Conservation (phyloP, 2,888 invertebrate species). For the Athalia circularis region DNA sequence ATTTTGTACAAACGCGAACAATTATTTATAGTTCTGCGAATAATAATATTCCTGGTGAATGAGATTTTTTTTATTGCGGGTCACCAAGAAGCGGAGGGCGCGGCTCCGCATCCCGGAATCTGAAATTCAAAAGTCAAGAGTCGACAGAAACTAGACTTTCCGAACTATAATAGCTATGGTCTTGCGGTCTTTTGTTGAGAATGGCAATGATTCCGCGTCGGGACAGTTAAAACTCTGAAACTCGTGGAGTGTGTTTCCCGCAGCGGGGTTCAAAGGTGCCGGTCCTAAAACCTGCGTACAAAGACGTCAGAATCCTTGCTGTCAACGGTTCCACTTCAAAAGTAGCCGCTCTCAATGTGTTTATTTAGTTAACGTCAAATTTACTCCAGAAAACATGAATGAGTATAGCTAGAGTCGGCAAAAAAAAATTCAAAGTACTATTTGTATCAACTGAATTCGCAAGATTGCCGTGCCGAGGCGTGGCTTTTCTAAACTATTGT, state of each 20-base stretch:
- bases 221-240: conserved; percentile 17
- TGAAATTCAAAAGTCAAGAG: neutral
- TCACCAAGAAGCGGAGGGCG: too few relatives aligned
- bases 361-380: conserved; percentile 73
- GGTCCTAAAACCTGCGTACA: neutral
- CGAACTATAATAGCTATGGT: conserved; percentile 1
- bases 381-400: conserved; percentile 62
- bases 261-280: conserved; percentile 35
- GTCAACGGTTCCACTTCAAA: conserved; percentile 69
- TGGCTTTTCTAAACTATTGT: conserved; percentile 65
- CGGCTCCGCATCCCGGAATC: neutral
- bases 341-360: conserved; percentile 70
- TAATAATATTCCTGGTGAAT: too few relatives aligned
- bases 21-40: neutral
- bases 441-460: conserved; percentile 57
- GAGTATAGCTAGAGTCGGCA: conserved; percentile 47
- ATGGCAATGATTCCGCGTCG: conserved; percentile 41
- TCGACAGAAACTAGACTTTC: neutral
- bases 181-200: conserved; percentile 34
- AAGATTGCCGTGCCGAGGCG: conserved; percentile 67
- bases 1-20: neutral
- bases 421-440: conserved; percentile 49
- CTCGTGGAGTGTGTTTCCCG: conserved; percentile 7
- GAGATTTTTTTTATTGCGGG: too few relatives aligned
- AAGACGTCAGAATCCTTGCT: conserved; percentile 16